Evolutionary conservation across 2,797 vertebrate species (phyloP), one percentile per base, ranked within the genome.

Genomic region (Sebastes diaconus): DNA sequence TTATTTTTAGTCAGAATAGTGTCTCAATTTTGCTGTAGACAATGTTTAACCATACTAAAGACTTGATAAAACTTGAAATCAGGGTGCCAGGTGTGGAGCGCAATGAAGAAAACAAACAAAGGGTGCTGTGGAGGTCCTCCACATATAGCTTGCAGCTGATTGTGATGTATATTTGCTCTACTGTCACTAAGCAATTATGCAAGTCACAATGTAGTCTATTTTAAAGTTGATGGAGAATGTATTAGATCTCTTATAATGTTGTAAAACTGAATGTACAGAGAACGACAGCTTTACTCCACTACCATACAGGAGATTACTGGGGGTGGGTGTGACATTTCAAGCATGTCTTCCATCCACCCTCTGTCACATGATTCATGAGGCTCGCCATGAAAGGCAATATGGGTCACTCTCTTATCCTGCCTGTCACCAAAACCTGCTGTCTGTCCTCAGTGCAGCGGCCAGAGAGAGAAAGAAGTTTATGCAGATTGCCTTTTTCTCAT

Each of bases 341-440:
- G 63, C 75, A 52, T 69, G 42, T 85, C 79, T 78, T 30, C 80
- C 71, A 65, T 79, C 22, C 10, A 0, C 30, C 57, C 57, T 70
- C 67, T 58, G 4, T 67, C 66, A 52, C 68, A 73, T 77, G 81
- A 82, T 81, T 63, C 69, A 80, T 2, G 34, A 39, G 79, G 55
- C 76, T 69, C 20, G 16, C 81, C 79, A 67, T 76, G 73, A 86
- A 84, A 89, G 79, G 73, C 78, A 72, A 85, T 64, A 68, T 85
- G 63, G 72, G 74, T 90, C 81, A 79, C 55, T 73, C 60, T 89
- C 60, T 89, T 36, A 2, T 80, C 20, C 55, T 46, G 81, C 76
- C 75, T 93, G 89, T 89, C 81, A 86, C 54, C 14, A 77, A 88
- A 90, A 88, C 61, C 82, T 87, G 87, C 77, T 82, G 52, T n/a